Percentiles rank a stretch among this genome's conserved stretches.
Conservation (phyloP, 1,140 invertebrate species). For the Meloidogyne floridensis region DNA sequence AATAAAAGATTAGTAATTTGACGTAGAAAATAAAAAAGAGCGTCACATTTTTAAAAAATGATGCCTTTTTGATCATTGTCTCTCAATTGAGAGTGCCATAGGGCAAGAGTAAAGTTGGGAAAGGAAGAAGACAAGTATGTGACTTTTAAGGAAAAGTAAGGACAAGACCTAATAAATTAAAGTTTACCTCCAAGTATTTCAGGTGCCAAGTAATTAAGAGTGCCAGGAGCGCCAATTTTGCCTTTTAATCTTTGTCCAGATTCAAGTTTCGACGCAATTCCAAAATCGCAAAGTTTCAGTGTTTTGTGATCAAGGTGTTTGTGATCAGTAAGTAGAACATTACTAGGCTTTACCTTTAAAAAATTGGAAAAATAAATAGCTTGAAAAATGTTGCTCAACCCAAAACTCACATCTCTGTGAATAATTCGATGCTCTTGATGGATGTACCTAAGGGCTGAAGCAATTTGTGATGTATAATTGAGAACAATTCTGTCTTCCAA, state of each 20-base stretch:
- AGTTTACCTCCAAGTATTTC: slow-evolving; percentile 34
- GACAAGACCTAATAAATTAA: too few relatives aligned
- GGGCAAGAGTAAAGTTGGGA: too few relatives aligned
- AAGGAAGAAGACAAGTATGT: too few relatives aligned
- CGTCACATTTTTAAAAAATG: too few relatives aligned
- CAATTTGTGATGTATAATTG: slow-evolving; percentile 7
- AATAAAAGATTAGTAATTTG: too few relatives aligned
- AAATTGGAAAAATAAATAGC: neutral
- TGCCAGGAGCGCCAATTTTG: slow-evolving; percentile 27
- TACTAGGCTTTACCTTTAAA: slow-evolving; percentile 34
- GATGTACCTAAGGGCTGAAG: slow-evolving; percentile 14
- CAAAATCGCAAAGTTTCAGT: slow-evolving; percentile 36
- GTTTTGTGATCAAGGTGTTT: slow-evolving; percentile 23
- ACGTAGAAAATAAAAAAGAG: too few relatives aligned
- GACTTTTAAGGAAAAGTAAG: too few relatives aligned
- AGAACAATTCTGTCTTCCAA: slow-evolving; percentile 9
- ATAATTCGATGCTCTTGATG: slow-evolving; percentile 18
- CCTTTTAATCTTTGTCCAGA: slow-evolving; percentile 29
- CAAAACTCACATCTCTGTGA: slow-evolving; percentile 21
- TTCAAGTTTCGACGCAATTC: slow-evolving; percentile 21
- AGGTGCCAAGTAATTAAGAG: slow-evolving; percentile 37
- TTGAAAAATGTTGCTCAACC: neutral
- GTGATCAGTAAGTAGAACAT: slow-evolving; percentile 28
- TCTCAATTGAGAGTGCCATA: too few relatives aligned
- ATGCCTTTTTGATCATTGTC: too few relatives aligned